Evolutionary conservation across 2,797 vertebrate genomes (phyloP).

Genomic region (Sebastes diaconus): DNA sequence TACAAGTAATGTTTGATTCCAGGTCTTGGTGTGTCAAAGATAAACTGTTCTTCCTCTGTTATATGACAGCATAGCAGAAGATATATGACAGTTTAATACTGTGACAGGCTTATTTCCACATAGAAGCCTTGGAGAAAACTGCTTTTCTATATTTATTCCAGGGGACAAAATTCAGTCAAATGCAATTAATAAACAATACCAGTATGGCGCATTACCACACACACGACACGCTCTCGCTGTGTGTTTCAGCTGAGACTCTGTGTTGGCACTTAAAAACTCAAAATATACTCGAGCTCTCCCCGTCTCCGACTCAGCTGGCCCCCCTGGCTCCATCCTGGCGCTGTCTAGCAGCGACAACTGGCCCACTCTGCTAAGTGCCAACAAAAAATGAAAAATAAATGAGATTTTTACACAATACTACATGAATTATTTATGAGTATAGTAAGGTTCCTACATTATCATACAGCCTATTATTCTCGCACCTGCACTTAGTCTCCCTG

Average conservation of each 20-base stretch:
- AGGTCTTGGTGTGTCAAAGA: constrained; percentile 3
- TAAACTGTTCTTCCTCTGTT: neutral
- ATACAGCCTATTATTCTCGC: constrained; percentile 23
- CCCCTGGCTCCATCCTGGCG: neutral
- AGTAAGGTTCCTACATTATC: constrained; percentile 34
- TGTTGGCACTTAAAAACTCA: constrained; percentile 21
- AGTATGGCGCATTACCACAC: neutral
- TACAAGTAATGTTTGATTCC: neutral
- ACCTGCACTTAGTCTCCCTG: constrained; percentile 33
- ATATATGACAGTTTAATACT: neutral
- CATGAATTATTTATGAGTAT: constrained; percentile 47
- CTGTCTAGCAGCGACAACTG: constrained; percentile 26
- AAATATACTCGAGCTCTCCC: neutral
- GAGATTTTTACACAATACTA: constrained; percentile 57
- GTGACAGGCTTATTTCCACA: neutral
- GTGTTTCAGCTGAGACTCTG: constrained; percentile 13
- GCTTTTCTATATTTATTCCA: constrained; percentile 32
- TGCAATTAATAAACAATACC: constrained; percentile 37
- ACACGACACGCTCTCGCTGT: neutral
- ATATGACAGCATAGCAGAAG: neutral
- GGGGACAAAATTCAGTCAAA: constrained; percentile 37
- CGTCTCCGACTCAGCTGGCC: constrained; percentile 9
- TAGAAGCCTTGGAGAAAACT: neutral
- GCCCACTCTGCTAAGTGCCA: constrained; percentile 44
- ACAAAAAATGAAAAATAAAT: constrained; percentile 61